These are phyloP conservation scores for Lasius fuliginosus DNA, from an alignment of 2,888 invertebrate genomes.

Conservation along the genomic window DNA sequence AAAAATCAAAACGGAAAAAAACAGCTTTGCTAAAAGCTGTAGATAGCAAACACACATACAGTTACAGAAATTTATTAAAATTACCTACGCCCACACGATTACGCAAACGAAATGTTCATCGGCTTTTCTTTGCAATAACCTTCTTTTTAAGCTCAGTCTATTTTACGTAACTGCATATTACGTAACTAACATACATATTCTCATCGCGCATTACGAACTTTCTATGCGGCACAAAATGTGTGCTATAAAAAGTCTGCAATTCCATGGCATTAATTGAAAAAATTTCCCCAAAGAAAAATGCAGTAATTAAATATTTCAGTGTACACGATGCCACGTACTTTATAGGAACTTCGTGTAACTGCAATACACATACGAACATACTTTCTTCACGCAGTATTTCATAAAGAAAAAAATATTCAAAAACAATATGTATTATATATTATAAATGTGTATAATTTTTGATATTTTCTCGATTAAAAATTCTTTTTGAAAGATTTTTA, in stretches of 20 bases:
- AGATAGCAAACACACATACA: not conserved
- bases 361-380: not conserved
- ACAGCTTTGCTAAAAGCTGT: not conserved
- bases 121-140: slow-evolving; percentile 17
- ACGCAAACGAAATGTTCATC: not conserved
- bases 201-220: slow-evolving; percentile 10
- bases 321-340: not conserved
- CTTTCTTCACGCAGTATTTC: not conserved
- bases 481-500: not conserved
- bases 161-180: slow-evolving; percentile 23
- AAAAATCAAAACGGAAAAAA: not conserved
- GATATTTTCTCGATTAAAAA: not conserved
- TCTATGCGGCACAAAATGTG: not conserved
- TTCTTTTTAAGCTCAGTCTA: slow-evolving; percentile 24
- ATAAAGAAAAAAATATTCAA: not conserved
- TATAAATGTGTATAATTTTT: not conserved
- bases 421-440: not conserved
- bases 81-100: not conserved
- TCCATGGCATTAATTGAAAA: slow-evolving; percentile 44
- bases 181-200: slow-evolving; percentile 31
- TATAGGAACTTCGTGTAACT: slow-evolving; percentile 1
- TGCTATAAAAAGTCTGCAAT: slow-evolving; percentile 42
- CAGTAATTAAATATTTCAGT: slow-evolving; percentile 52
- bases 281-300: slow-evolving; percentile 35
- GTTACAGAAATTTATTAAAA: slow-evolving; percentile 12